Percentiles rank a stretch among this genome's conserved stretches.
These are phyloP conservation scores for Drosophila kambysellisi DNA, from an alignment of 2,888 invertebrate genomes.

Conservation along the genomic window DNA sequence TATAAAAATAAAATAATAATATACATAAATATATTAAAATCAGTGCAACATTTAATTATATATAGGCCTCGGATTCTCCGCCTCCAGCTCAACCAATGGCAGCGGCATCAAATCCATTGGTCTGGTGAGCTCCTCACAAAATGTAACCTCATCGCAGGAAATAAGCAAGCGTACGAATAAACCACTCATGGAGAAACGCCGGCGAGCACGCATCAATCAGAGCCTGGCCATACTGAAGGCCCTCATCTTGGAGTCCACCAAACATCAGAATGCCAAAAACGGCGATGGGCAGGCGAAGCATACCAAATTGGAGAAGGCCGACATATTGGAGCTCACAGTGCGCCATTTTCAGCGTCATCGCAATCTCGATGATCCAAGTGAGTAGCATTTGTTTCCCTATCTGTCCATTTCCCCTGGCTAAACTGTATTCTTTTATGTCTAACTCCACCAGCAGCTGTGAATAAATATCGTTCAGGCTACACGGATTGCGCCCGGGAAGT, in stretches of 20 bases:
- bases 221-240: slow-evolving; percentile 90
- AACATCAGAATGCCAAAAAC: slow-evolving; percentile 85
- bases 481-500: slow-evolving; percentile 89
- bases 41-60: neutral
- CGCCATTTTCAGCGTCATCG: slow-evolving; percentile 92
- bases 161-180: slow-evolving; percentile 89
- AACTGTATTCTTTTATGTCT: neutral
- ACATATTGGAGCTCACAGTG: slow-evolving; percentile 93
- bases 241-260: slow-evolving; percentile 89
- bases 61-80: slow-evolving; percentile 73
- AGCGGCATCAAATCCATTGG: slow-evolving; percentile 81
- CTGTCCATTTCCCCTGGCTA: neutral
- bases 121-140: slow-evolving; percentile 83
- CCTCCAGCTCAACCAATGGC: slow-evolving; percentile 73
- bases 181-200: slow-evolving; percentile 91
- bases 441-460: slow-evolving; percentile 72
- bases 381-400: slow-evolving; percentile 30
- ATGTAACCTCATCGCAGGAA: slow-evolving; percentile 84
- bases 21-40: neutral
- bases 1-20: neutral
- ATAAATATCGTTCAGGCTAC: slow-evolving; percentile 87
- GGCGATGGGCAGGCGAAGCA: slow-evolving; percentile 88
- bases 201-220: slow-evolving; percentile 91
- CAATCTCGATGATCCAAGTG: slow-evolving; percentile 88
- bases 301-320: slow-evolving; percentile 92